Conservation (phyloP, 2,888 invertebrate species). For the Minunthozetes semirufus region DNA sequence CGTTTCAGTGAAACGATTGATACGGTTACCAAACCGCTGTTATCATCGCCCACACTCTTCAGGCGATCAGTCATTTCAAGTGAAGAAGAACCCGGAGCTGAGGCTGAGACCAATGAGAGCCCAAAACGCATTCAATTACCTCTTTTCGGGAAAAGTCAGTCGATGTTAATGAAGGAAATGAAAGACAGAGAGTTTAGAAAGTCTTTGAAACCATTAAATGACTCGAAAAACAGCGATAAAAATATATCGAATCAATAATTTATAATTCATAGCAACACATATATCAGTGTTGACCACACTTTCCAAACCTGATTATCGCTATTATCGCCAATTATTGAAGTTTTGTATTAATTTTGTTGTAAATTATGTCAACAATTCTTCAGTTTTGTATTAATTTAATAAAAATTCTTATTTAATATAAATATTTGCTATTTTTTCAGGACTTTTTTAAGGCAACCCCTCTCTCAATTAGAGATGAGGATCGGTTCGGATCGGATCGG, state of each 20-base stretch:
- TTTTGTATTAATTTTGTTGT: too few relatives aligned
- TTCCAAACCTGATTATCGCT: too few relatives aligned
- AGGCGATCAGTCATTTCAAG: neutral
- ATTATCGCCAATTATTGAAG: too few relatives aligned
- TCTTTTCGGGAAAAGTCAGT: neutral
- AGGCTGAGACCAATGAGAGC: neutral
- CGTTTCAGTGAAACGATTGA: constrained; percentile 1
- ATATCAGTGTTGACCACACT: too few relatives aligned
- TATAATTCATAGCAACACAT: too few relatives aligned
- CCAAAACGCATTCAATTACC: neutral
- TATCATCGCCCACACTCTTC: neutral
- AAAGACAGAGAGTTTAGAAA: neutral
- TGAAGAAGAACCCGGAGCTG: neutral
- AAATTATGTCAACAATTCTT: too few relatives aligned
- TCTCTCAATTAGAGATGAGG: too few relatives aligned
- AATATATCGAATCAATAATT: neutral
- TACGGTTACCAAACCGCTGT: neutral
- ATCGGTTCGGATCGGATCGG: too few relatives aligned
- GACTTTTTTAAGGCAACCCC: too few relatives aligned
- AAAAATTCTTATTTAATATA: too few relatives aligned
- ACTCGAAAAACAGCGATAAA: neutral
- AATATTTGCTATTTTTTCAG: too few relatives aligned
- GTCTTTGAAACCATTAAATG: neutral
- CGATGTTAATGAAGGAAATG: neutral
- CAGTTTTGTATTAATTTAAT: too few relatives aligned